Conservation (phyloP, 2,797 vertebrate genomes). For the Somateria mollissima region DNA sequence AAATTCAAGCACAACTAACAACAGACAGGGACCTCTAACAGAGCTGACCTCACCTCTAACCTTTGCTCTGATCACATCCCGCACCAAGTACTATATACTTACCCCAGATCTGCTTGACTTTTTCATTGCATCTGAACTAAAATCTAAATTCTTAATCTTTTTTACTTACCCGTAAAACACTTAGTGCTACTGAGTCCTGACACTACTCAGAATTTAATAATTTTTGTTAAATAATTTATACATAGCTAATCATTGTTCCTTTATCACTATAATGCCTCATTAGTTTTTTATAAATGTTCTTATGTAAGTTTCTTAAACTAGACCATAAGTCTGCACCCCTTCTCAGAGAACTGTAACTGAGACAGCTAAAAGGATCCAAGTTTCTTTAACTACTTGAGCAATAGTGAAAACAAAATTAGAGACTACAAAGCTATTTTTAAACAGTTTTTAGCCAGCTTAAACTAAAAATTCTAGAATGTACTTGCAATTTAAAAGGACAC, state of each 20-base stretch:
- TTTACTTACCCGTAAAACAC: neutral
- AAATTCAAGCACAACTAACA: neutral
- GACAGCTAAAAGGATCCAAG: neutral
- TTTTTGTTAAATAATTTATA: neutral
- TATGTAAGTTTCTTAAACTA: neutral
- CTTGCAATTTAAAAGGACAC: conserved; percentile 3
- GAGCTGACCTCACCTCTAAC: neutral
- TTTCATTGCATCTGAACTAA: neutral
- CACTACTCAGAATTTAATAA: neutral
- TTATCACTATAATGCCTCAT: neutral
- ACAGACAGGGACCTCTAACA: neutral
- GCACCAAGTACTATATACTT: neutral
- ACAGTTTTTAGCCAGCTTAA: neutral
- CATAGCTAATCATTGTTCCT: neutral
- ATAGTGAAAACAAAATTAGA: neutral
- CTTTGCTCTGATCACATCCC: neutral
- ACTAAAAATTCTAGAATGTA: conserved; percentile 30
- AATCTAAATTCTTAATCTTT: neutral
- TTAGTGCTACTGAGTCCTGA: neutral
- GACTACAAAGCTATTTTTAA: neutral
- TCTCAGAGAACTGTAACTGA: neutral
- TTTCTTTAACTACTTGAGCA: neutral
- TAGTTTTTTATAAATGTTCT: neutral
- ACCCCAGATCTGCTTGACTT: neutral
- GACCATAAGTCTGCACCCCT: neutral